phyloP scores from a whole-genome alignment of 2,113 vertebrate genomes.

The Numenius arquata region DNA sequence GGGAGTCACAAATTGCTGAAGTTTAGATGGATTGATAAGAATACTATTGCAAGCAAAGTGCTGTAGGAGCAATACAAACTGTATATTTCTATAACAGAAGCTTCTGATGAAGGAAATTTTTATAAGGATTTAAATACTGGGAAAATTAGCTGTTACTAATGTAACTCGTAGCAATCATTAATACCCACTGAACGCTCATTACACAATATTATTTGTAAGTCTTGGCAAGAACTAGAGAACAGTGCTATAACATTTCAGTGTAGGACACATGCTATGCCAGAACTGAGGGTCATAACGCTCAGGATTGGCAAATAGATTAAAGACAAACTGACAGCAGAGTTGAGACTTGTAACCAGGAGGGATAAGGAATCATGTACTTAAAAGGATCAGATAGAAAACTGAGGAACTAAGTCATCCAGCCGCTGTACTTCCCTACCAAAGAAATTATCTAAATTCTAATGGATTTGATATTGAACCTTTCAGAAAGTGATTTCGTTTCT shows the following conservation, averaged over 20 bases:
- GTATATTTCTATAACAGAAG: neutral
- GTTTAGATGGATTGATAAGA: neutral
- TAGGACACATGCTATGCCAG: accelerated
- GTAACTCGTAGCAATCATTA: neutral
- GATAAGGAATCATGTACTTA: neutral
- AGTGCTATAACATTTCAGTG: neutral
- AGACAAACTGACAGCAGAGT: neutral
- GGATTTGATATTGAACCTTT: neutral
- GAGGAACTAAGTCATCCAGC: neutral
- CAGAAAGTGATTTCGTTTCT: neutral
- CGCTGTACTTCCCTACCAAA: neutral
- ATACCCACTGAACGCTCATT: neutral
- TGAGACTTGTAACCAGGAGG: neutral
- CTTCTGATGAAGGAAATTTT: neutral
- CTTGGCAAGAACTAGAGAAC: neutral
- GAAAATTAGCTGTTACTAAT: neutral
- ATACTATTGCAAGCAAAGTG: neutral
- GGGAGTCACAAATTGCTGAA: neutral
- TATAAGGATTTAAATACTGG: neutral
- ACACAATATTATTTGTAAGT: neutral
- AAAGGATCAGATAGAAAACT: neutral
- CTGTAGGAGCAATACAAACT: neutral
- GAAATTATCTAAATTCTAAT: neutral
- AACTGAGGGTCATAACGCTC: neutral
- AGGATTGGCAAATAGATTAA: neutral